Evolutionary conservation across 1,140 invertebrate species (phyloP), one percentile per base, ranked within the genome.

Genomic region (Forficula auricularia): DNA sequence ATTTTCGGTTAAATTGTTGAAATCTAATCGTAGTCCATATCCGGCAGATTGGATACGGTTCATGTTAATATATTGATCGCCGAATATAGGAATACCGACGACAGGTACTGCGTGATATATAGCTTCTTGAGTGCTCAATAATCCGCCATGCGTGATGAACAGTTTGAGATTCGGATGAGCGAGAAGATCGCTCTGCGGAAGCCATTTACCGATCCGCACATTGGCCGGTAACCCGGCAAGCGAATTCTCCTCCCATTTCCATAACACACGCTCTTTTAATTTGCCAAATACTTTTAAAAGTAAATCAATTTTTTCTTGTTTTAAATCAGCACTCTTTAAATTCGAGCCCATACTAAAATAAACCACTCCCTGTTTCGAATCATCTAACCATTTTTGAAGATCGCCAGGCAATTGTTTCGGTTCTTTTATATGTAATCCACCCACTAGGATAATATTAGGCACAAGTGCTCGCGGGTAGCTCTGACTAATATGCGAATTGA

Each of bases 161-260:
- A n/a, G n/a, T n/a, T n/a, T n/a, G n/a, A n/a, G n/a, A n/a, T n/a
- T n/a, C n/a, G n/a, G n/a, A 10, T 43, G 47, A 61, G 57, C 57
- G 33, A 61, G 37, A 35, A 60, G 40, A 47, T 61, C 58, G 31
- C 57, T 50, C 44, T 64, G 62, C 0, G 62, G 60, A 3, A 63
- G 47, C 61, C 62, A 64, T 46, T 59, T 54, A 8, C 49, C 39
- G 3, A 61, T 37, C 33, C 54, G 53, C 6, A 61, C 51, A 45
- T 61, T 61, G 6, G 44, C 33, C 7, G 55, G 52, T 19, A 32
- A 16, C 27, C 14, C 18, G 33, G 30, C n/a, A 1, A 74, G 48
- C 19, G 54, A 51, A 2, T 70, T 64, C 3, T 63, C 64, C 53
- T 79, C 75, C 62, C 68, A 80, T 53, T 80, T 80, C 75, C 72